Evolutionary conservation across 2,113 vertebrate species (phyloP), one percentile per base, ranked within the genome.

Genomic region (Toxotes chatareus): DNA sequence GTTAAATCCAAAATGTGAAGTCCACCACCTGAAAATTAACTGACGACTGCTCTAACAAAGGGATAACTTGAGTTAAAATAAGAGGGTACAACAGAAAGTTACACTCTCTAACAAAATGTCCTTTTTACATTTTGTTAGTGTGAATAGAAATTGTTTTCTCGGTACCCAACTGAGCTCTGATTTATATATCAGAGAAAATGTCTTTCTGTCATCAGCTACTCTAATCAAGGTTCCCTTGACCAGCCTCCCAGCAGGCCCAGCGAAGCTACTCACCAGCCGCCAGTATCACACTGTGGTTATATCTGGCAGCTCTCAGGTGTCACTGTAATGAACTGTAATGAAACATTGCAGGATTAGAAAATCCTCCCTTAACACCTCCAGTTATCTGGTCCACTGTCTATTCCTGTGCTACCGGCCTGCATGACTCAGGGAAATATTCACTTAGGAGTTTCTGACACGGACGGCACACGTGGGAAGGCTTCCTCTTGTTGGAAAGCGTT

Each of bases 361-460:
- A 19, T 10, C n/a, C 1, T 47, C 70, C 38, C 23, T 5, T 21
- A 70, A 40, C 23, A 1, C 53, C 63, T 62, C 49, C 56, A 19
- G 16, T 69, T n/a, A 44, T 83, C 68, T 34, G 14, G 11, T 14
- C 32, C 16, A 0, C 36, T 32, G 51, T 82, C 74, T 73, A 42
- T 84, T 85, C 47, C 59, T 80, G 64, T 21, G 61, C 60, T 60
- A 4, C 47, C 36, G 66, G 73, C 74, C 7, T 34, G 36, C 34
- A 73, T 86, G 89, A 90, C 81, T 90, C 80, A 86, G 88, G 85
- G 63, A 89, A 81, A 86, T 63, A 64, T 78, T 86, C 75, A 73
- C 71, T 77, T 66, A 16, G 16, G 31, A 66, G 51, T 84, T 75
- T 83, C 65, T 75, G 61, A 82, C 3, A 80, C 60, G 61, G 73